Evolutionary conservation across 2,113 vertebrate genomes (phyloP), one percentile per base, ranked within the genome.

Genomic region (Phrynosoma platyrhinos): DNA sequence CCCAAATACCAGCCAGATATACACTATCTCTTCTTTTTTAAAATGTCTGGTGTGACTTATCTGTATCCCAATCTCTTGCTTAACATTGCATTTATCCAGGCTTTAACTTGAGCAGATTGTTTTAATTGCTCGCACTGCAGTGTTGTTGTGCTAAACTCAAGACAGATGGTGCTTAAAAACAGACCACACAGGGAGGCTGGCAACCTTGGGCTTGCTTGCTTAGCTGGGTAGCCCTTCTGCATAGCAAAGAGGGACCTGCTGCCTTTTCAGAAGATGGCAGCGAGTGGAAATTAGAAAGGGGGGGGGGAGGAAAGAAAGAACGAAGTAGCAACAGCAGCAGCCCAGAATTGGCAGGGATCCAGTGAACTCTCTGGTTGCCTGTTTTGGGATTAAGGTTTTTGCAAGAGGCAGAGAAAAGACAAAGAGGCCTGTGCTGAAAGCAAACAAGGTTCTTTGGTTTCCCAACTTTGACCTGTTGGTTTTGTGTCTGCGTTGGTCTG

Each of bases 101-200:
- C 4, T 92, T 91, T 90, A 71, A 76, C 82, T 88, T 79, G 12
- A 14, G 53, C 91, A 91, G 94, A 85, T 92, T 92, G 90, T 92
- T 95, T 92, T 95, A 90, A 83, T 93, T 90, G 93, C 91, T 93
- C 79, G 74, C 90, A 90, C 93, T 92, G 92, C 86, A 86, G 86
- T 80, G 47, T 91, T 93, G 93, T 89, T 92, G 91, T 83, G 91
- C 74, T 95, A 95, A 94, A 96, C 91, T 95, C 72, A 13, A 94
- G 95, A 95, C 96, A 97, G 96, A 97, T 97, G 94, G 95, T 55
- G 74, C 90, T 95, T 90, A 85, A 87, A 89, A 82, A 79, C 84
- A 84, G 95, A 95, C 94, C 94, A 94, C 94, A 91, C 94, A 90
- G 75, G 74, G 82, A 93, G 95, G 94, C 91, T 94, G 74, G 92